Percentiles rank a stretch among this genome's conserved stretches.
These are phyloP conservation scores for Poeciliopsis turrubarensis DNA, from an alignment of 2,113 vertebrate species.

Conservation along the genomic window DNA sequence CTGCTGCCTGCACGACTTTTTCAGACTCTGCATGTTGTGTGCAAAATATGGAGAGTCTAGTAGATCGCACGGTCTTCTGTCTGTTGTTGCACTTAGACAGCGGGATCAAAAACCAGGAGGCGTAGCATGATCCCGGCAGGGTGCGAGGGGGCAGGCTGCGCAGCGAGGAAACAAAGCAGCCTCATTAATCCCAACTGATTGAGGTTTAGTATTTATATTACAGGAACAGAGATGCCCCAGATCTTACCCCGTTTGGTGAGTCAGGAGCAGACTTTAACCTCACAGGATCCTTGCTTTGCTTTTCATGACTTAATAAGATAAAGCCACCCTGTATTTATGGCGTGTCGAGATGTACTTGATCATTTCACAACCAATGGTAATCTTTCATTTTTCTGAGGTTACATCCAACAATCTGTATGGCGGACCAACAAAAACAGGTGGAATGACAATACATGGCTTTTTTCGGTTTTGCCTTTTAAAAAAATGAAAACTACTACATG, in stretches of 20 bases:
- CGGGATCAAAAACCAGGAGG: constrained; percentile 4
- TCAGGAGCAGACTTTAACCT: neutral
- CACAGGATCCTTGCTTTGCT: neutral
- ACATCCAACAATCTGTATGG: no score
- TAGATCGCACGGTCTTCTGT: constrained; percentile 16
- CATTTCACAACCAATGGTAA: no score
- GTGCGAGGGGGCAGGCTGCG: constrained; percentile 24
- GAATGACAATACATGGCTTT: no score
- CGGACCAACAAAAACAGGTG: no score
- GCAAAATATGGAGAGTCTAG: neutral
- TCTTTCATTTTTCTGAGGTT: no score
- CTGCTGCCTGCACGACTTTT: constrained; percentile 17
- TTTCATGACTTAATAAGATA: neutral
- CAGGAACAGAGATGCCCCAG: constrained; percentile 22
- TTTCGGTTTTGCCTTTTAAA: no score
- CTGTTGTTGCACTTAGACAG: neutral
- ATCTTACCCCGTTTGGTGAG: constrained; percentile 7
- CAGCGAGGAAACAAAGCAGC: constrained; percentile 42
- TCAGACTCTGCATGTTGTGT: constrained; percentile 8
- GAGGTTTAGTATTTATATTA: constrained; percentile 27
- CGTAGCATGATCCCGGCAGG: constrained; percentile 35
- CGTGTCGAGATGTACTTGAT: no score
- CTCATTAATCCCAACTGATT: constrained; percentile 56
- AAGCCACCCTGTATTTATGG: neutral
- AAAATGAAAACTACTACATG: no score